These are phyloP conservation scores for Athripsodes cinereus DNA, from an alignment of 2,888 invertebrate genomes.

Conservation along the genomic window DNA sequence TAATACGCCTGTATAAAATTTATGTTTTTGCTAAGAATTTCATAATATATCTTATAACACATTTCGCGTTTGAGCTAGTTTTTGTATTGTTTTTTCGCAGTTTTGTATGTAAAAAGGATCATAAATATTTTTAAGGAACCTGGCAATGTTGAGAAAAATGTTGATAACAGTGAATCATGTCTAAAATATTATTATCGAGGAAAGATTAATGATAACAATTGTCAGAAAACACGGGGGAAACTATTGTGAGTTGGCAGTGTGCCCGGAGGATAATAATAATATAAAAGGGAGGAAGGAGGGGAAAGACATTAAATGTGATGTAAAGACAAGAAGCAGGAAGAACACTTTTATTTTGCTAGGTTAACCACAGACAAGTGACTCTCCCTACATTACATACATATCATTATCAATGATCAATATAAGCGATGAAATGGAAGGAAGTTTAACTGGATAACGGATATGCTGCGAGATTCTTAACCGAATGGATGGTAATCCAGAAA, in stretches of 20 bases:
- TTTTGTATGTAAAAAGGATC: background rate
- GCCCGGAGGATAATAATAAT: background rate
- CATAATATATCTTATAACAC: too few species aligned
- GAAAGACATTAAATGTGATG: background rate
- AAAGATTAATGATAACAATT: constrained; percentile 2
- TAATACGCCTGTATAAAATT: too few species aligned
- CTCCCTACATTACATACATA: too few species aligned
- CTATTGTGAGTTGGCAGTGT: background rate
- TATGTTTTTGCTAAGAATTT: too few species aligned
- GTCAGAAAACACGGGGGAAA: constrained; percentile 2
- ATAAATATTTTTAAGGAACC: background rate
- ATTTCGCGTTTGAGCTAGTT: background rate
- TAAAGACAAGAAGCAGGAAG: background rate
- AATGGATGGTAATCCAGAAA: too few species aligned
- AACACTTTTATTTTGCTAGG: background rate
- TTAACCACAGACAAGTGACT: background rate
- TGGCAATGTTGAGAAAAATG: background rate
- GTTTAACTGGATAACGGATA: too few species aligned
- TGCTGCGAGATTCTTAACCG: too few species aligned
- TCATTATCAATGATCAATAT: too few species aligned
- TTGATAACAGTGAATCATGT: background rate
- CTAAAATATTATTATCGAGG: background rate
- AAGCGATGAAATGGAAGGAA: too few species aligned
- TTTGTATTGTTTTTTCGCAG: background rate
- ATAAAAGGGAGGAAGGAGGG: background rate